Evolutionary conservation across 2,797 vertebrate species (phyloP).

Genomic region (Argya squamiceps): DNA sequence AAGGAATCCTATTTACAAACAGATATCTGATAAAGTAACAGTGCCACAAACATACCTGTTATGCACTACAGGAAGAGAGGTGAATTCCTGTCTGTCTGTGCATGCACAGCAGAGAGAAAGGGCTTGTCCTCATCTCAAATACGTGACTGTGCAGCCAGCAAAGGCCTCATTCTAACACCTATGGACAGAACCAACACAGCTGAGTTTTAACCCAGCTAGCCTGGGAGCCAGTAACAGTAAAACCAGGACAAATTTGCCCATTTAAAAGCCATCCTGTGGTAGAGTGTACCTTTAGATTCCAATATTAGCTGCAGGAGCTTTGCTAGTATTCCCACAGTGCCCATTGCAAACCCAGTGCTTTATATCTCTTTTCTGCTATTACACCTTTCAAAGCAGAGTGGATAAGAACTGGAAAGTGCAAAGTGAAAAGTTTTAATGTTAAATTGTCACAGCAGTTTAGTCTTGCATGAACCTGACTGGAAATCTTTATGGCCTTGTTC

Average conservation of each 20-base stretch:
- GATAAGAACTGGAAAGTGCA: background rate
- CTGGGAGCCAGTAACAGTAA: background rate
- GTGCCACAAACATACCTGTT: background rate
- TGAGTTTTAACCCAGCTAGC: background rate
- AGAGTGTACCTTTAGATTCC: background rate
- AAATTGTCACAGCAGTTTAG: background rate
- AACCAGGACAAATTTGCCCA: background rate
- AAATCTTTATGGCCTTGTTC: background rate
- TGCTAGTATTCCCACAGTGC: background rate
- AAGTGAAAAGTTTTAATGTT: background rate
- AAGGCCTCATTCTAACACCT: background rate
- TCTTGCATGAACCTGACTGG: accelerated
- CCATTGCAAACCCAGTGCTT: background rate
- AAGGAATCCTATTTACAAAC: background rate
- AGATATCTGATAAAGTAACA: background rate
- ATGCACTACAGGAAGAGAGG: background rate
- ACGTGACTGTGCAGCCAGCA: background rate
- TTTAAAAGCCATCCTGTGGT: background rate
- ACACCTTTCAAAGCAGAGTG: background rate
- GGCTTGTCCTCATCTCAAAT: background rate
- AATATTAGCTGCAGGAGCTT: background rate
- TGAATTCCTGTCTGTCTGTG: background rate
- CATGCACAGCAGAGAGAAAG: background rate
- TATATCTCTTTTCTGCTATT: background rate
- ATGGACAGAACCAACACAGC: background rate